Percentiles rank a stretch among this genome's conserved stretches.
phyloP scores from a whole-genome alignment of 1,140 invertebrate species.

The Piezodorus guildinii region DNA sequence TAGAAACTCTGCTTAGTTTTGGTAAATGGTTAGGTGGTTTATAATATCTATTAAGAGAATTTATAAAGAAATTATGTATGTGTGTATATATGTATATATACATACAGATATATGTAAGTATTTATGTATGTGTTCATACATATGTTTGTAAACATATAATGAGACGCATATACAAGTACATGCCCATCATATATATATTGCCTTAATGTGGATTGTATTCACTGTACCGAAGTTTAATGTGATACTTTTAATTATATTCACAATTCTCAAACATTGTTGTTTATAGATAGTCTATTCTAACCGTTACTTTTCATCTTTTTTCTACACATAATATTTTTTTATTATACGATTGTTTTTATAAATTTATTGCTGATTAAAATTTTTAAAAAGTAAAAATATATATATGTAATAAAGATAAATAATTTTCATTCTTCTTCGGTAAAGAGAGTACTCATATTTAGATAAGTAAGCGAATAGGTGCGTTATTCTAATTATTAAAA shows the following conservation, averaged over 20 bases:
- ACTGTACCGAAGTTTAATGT: conserved; percentile 16
- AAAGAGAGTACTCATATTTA: conserved; percentile 20
- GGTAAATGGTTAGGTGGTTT: conserved; percentile 25
- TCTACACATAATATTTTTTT: background rate
- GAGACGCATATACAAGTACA: no score
- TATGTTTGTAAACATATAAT: background rate
- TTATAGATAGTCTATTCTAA: background rate
- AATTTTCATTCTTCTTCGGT: conserved; percentile 17
- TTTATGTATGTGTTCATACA: background rate
- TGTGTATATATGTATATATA: no score
- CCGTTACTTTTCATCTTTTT: background rate
- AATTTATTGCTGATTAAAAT: background rate
- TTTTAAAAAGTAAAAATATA: no score
- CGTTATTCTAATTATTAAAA: conserved; percentile 25
- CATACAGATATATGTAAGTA: no score
- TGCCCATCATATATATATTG: conserved; percentile 20
- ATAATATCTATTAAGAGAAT: conserved; percentile 23
- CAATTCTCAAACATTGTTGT: background rate
- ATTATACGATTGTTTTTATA: background rate
- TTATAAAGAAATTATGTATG: background rate
- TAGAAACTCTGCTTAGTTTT: conserved; percentile 19
- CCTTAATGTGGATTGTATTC: conserved; percentile 21
- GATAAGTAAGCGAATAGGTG: conserved; percentile 24
- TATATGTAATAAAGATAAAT: no score
- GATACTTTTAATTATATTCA: background rate